These are phyloP conservation scores for Rhabditoides inermis DNA, from an alignment of 2,888 invertebrate species.

Conservation along the genomic window DNA sequence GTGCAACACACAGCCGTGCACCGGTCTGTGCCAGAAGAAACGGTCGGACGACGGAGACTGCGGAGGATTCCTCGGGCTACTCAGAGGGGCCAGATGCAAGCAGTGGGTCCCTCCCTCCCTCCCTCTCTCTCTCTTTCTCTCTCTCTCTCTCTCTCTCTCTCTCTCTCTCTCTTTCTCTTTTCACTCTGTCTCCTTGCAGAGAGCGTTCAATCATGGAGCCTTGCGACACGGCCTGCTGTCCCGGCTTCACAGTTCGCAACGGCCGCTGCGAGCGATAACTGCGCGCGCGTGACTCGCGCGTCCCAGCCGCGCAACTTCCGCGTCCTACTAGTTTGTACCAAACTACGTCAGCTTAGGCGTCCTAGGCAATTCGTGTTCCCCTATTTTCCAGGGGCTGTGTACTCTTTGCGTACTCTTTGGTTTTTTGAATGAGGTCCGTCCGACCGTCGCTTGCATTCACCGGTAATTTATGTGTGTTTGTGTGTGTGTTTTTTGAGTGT, in stretches of 20 bases:
- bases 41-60: conserved; percentile 41
- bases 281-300: too few species aligned
- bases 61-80: conserved; percentile 46
- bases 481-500: too few species aligned
- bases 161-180: not conserved
- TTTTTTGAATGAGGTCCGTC: too few species aligned
- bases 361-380: too few species aligned
- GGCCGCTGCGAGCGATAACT: conserved; percentile 39
- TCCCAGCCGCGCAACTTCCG: too few species aligned
- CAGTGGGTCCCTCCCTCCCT: conserved; percentile 21
- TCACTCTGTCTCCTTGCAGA: conserved; percentile 25
- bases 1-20: conserved; percentile 48
- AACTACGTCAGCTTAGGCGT: too few species aligned
- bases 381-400: too few species aligned
- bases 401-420: too few species aligned
- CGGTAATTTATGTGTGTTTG: too few species aligned
- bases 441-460: too few species aligned
- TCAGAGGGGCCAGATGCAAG: conserved; percentile 37
- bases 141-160: not conserved
- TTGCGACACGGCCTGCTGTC: conserved; percentile 48
- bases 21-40: conserved; percentile 43
- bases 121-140: not conserved
- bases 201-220: conserved; percentile 42
- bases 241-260: conserved; percentile 37
- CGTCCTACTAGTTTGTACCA: too few species aligned